Conservation (phyloP, 2,888 invertebrate genomes). For the Sarcophaga rosellei region DNA sequence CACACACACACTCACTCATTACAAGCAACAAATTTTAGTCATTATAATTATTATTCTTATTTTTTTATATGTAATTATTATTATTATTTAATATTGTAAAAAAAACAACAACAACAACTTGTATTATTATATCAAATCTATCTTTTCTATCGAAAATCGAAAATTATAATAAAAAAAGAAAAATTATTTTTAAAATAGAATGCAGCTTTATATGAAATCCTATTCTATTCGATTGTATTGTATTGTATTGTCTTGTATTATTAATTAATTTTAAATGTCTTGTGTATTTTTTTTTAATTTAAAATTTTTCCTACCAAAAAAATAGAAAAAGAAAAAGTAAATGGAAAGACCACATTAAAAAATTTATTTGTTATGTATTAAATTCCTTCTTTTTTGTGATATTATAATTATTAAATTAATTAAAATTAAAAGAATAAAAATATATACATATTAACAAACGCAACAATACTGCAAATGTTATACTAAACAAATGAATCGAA, state of each 20-base stretch:
- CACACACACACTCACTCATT: conserved; percentile 41
- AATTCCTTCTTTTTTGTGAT: conserved; percentile 67
- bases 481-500: conserved; percentile 9
- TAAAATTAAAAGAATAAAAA: conserved; percentile 41
- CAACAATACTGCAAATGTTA: not conserved
- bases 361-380: conserved; percentile 53
- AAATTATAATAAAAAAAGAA: not conserved
- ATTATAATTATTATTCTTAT: conserved; percentile 54
- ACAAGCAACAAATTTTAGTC: conserved; percentile 53
- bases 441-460: conserved; percentile 16
- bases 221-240: too few relatives aligned
- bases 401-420: conserved; percentile 66
- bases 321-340: not conserved
- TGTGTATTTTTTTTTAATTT: conserved; percentile 3
- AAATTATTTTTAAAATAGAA: conserved; percentile 18
- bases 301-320: conserved; percentile 5
- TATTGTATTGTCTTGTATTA: conserved; percentile 5
- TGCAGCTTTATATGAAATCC: conserved; percentile 58
- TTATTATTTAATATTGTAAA: too few relatives aligned
- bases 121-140: conserved; percentile 26
- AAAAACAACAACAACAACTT: not conserved
- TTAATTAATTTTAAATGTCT: conserved; percentile 34
- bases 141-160: not conserved
- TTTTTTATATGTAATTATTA: not conserved
- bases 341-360: not conserved